phyloP scores from a whole-genome alignment of 2,888 invertebrate species.

The Lochmaea crataegi region DNA sequence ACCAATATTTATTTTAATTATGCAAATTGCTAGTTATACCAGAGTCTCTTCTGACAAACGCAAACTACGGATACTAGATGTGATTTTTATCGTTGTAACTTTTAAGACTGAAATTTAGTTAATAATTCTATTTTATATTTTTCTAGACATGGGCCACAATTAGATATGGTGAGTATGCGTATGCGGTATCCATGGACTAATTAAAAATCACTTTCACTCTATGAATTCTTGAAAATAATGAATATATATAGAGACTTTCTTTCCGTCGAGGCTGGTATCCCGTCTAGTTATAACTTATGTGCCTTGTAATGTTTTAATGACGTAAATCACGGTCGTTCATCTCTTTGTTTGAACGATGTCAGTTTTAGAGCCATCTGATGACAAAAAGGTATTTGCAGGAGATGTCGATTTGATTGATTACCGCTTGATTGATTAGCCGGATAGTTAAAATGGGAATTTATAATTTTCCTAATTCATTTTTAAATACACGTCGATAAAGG shows the following conservation, averaged over 20 bases:
- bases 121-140: too few relatives aligned
- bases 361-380: slow-evolving; percentile 19
- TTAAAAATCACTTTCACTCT: too few relatives aligned
- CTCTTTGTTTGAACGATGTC: slow-evolving; percentile 18
- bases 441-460: slow-evolving; percentile 5
- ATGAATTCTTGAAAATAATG: too few relatives aligned
- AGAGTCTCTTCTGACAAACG: too few relatives aligned
- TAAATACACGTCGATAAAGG: not conserved
- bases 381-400: slow-evolving; percentile 26
- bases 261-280: not conserved
- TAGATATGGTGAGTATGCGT: too few relatives aligned
- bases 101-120: too few relatives aligned
- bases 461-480: slow-evolving; percentile 7
- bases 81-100: too few relatives aligned
- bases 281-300: not conserved
- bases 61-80: too few relatives aligned
- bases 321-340: slow-evolving; percentile 6
- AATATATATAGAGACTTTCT: not conserved
- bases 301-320: not conserved
- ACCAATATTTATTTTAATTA: too few relatives aligned
- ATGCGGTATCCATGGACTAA: too few relatives aligned
- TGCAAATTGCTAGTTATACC: too few relatives aligned
- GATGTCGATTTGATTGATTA: slow-evolving; percentile 16
- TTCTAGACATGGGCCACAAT: too few relatives aligned
- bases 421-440: slow-evolving; percentile 6